Percentiles rank a stretch among this genome's conserved stretches.
phyloP scores from a whole-genome alignment of 2,888 invertebrate genomes.

The Muschampia plurimacula region DNA sequence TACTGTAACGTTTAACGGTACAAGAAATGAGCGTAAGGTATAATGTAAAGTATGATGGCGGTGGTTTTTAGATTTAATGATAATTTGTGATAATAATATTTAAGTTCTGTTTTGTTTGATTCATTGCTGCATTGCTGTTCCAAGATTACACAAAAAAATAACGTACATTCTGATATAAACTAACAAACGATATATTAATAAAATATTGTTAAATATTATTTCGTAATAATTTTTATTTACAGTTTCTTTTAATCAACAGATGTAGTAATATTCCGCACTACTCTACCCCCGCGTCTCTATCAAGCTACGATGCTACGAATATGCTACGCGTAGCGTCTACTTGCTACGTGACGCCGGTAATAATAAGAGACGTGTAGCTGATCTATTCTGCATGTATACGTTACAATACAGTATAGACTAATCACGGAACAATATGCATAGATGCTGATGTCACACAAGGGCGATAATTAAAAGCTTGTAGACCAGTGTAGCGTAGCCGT shows the following conservation, averaged over 20 bases:
- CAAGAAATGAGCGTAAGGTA: no score
- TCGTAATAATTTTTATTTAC: neutral
- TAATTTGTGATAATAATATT: no score
- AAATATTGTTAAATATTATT: neutral
- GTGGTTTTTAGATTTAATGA: no score
- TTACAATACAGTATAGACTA: constrained; percentile 35
- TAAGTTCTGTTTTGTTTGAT: no score
- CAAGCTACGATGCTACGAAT: constrained; percentile 32
- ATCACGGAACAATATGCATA: constrained; percentile 38
- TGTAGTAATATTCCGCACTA: constrained; percentile 17
- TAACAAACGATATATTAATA: no score
- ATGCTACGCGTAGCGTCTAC: constrained; percentile 34
- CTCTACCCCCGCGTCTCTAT: constrained; percentile 25
- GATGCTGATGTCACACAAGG: constrained; percentile 23
- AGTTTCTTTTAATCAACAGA: constrained; percentile 13
- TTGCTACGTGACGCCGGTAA: constrained; percentile 32
- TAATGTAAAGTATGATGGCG: no score
- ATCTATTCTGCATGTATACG: constrained; percentile 20
- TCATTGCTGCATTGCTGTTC: no score
- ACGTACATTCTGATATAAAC: no score
- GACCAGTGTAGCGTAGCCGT: constrained; percentile 17
- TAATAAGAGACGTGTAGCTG: constrained; percentile 35
- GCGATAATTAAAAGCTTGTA: constrained; percentile 37
- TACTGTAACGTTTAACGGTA: no score
- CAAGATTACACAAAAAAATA: no score